Conservation (phyloP, 2,888 invertebrate genomes). For the Syrista parreyssii region DNA sequence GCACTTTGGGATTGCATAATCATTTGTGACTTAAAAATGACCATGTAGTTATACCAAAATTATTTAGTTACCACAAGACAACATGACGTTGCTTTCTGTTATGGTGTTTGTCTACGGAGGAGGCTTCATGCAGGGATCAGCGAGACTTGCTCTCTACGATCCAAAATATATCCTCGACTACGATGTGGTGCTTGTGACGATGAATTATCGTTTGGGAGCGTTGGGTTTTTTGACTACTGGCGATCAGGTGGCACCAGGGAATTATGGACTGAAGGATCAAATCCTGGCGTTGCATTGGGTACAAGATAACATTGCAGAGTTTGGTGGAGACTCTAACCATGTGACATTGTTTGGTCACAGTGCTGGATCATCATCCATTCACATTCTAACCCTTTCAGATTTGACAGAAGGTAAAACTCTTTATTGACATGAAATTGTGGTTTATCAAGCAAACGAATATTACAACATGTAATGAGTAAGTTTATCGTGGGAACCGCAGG, state of each 20-base stretch:
- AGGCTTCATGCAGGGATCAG: not conserved
- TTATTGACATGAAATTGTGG: not conserved
- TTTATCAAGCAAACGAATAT: no score
- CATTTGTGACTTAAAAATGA: no score
- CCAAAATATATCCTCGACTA: slow-evolving; percentile 42
- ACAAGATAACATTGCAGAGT: slow-evolving; percentile 28
- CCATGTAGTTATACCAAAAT: no score
- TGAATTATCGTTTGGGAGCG: slow-evolving; percentile 45
- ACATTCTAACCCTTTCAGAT: slow-evolving; percentile 15
- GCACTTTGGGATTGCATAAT: no score
- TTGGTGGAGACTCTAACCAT: slow-evolving; percentile 35
- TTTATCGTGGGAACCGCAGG: not conserved
- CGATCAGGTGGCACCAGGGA: slow-evolving; percentile 36
- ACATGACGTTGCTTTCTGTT: slow-evolving; percentile 27
- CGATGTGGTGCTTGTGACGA: slow-evolving; percentile 35
- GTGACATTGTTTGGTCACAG: slow-evolving; percentile 36
- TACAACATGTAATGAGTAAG: no score
- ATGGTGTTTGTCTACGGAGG: slow-evolving; percentile 44
- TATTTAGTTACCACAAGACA: no score
- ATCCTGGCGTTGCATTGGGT: slow-evolving; percentile 38
- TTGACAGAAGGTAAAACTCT: not conserved
- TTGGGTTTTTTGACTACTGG: slow-evolving; percentile 42
- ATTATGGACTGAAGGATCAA: slow-evolving; percentile 44
- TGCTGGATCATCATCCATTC: slow-evolving; percentile 10
- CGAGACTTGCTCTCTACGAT: slow-evolving; percentile 9